phyloP scores from a whole-genome alignment of 2,113 vertebrate species.

The Athene noctua region DNA sequence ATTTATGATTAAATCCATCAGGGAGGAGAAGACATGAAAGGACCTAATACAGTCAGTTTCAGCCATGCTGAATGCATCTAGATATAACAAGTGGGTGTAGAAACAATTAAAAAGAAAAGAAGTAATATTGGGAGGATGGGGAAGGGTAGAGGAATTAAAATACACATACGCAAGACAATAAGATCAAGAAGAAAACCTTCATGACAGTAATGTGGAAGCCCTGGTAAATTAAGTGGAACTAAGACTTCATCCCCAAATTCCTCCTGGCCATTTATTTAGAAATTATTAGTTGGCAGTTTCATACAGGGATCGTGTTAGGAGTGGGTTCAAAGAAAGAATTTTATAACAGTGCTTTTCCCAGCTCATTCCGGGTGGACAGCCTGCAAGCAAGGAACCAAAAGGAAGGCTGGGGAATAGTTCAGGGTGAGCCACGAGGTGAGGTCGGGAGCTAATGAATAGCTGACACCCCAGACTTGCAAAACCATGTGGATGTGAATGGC shows the following conservation, averaged over 20 bases:
- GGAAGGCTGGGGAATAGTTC: neutral
- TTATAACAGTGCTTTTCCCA: neutral
- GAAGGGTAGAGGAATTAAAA: neutral
- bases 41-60: neutral
- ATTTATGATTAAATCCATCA: constrained; percentile 62
- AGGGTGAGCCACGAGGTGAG: neutral
- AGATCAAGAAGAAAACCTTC: constrained; percentile 16
- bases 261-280: constrained; percentile 22
- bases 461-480: neutral
- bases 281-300: constrained; percentile 26
- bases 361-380: neutral
- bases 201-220: neutral
- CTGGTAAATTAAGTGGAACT: constrained; percentile 31
- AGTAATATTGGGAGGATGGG: neutral
- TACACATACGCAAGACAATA: neutral
- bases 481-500: neutral
- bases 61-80: constrained; percentile 28
- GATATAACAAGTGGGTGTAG: neutral
- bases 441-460: constrained; percentile 29
- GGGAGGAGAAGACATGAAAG: constrained; percentile 21
- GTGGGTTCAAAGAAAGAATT: constrained; percentile 20
- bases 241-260: neutral
- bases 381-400: neutral
- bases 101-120: constrained; percentile 20
- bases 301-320: neutral